phyloP scores from a whole-genome alignment of 2,888 invertebrate genomes.

The Gastracanthus pulcherrimus region DNA sequence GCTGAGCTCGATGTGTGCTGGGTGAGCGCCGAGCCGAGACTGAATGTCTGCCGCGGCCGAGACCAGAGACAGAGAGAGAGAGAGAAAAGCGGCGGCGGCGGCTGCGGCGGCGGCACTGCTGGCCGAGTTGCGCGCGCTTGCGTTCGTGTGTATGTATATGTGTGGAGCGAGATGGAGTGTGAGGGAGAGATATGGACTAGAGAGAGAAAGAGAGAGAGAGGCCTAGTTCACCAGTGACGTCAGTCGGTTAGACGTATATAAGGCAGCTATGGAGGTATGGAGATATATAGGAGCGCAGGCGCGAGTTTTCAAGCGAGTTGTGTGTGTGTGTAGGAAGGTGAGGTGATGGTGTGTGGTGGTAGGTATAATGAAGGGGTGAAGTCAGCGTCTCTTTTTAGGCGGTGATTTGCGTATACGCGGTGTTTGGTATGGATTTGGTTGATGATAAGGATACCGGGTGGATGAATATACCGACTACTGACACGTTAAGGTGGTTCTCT shows the following conservation, averaged over 20 bases:
- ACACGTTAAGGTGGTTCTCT: too few relatives aligned
- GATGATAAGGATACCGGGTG: too few relatives aligned
- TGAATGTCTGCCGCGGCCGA: constrained; percentile 71
- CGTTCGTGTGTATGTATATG: not conserved
- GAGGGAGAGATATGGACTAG: too few relatives aligned
- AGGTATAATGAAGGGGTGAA: not conserved
- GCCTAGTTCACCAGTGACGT: constrained; percentile 73
- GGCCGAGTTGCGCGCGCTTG: constrained; percentile 11
- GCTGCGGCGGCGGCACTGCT: constrained; percentile 13
- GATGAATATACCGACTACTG: too few relatives aligned
- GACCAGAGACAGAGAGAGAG: too few relatives aligned
- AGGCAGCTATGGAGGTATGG: too few relatives aligned
- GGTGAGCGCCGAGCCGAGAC: constrained; percentile 73
- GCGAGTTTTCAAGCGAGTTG: constrained; percentile 71
- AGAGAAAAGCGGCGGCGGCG: constrained; percentile 39
- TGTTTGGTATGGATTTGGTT: too few relatives aligned
- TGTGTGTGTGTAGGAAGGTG: too few relatives aligned
- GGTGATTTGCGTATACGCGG: not conserved
- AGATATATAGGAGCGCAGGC: constrained; percentile 72
- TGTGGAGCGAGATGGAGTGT: too few relatives aligned
- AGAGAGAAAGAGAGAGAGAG: constrained; percentile 47
- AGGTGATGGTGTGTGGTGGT: not conserved
- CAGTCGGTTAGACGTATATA: constrained; percentile 60
- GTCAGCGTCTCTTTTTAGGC: not conserved
- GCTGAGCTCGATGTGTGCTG: constrained; percentile 58